Base-by-base conservation (phyloP, 2,888 invertebrate genomes). In the Epicampocera succincta region DNA sequence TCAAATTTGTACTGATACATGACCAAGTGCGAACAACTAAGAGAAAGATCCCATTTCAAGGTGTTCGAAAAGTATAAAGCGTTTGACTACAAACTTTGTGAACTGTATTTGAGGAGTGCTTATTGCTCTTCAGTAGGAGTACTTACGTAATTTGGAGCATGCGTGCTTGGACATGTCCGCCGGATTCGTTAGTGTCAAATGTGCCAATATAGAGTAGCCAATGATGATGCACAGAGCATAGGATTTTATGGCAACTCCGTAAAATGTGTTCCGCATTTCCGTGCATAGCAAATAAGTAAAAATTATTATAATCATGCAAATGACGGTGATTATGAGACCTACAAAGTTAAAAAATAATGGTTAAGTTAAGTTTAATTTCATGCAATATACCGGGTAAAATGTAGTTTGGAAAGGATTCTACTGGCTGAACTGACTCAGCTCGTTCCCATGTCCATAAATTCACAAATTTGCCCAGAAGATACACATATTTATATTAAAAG, bases 221-320 rank as follows among this genome's bases (percentile, higher is more conserved):
- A 88, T 79, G 42, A 89, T 87, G 76, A 89, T 85, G 73, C 87
- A 88, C 8, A 87, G 80, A 12, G 86, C 73, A 29, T 89, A 89
- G 2, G 87, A 85, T 72, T 88, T 88, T 71, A 89, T 85, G 17
- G 89, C 89, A 4, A 88, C 86, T 33, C 88, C 88, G 46, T 89
- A 89, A 82, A 89, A 89, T 3, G 87, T 88, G 60, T 88, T 89
- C 48, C 89, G 86, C 84, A 89, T 84, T 69, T 87, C 86, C n/a
- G 86, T 87, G 84, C 88, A 89, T 63, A 87, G 40, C 42, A 88
- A 66, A 63, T 89, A 87, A 3, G 88, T 84, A 66, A 88, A 80
- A 6, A 89, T 80, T 11, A 88, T 87, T 17, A 89, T 86, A 19
- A 85, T 69, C 87, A 89, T 87, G n/a, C 88, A 89, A 72, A 89